Evolutionary conservation across 2,888 invertebrate genomes (phyloP), one percentile per base, ranked within the genome.

Genomic region (Drosophila atroscutellata): DNA sequence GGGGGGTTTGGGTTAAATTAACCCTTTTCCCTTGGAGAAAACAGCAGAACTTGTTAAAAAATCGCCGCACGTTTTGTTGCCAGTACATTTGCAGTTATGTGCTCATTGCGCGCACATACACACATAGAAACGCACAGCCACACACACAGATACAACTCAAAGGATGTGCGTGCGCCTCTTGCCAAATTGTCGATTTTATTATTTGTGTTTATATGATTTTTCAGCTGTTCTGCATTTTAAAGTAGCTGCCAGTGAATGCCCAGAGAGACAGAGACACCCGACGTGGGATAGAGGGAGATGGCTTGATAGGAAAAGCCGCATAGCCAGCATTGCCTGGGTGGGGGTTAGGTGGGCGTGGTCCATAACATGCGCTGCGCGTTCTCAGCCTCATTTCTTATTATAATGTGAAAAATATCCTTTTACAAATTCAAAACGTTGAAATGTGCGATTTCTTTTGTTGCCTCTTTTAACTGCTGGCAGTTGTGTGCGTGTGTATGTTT

Each of bases 121-220:
- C 39, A 52, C 42, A 42, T 47, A 62, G 26, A 62, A 42, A 66
- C 37, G 39, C 55, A 49, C 50, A 56, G 42, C 3, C 26, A 24
- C 15, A 54, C 28, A 57, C 42, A 49, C 39, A 49, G 37, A 39
- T 45, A 63, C 24, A 49, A 18, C 52, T 54, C 30, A 54, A 47
- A 74, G 66, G 70, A 78, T 78, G 74, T 88, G 88, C 90, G 85
- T 85, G 86, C 67, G 87, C 77, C 88, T 89, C 77, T 87, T 87
- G 88, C 90, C 89, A 83, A 91, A 91, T 84, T 89, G 89, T 85
- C 87, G 81, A 89, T 91, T 91, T 91, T 89, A 90, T 91, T 90
- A 91, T 91, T 90, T 90, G 90, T 91, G 91, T 87, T 91, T 91
- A 91, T 91, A 90, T 87, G 90, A 85, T 89, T 87, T 86, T 82